A percentile compares a stretch with the other conserved stretches of the same genome.
phyloP scores from a whole-genome alignment of 2,113 vertebrate species.

The Vombatus ursinus region DNA sequence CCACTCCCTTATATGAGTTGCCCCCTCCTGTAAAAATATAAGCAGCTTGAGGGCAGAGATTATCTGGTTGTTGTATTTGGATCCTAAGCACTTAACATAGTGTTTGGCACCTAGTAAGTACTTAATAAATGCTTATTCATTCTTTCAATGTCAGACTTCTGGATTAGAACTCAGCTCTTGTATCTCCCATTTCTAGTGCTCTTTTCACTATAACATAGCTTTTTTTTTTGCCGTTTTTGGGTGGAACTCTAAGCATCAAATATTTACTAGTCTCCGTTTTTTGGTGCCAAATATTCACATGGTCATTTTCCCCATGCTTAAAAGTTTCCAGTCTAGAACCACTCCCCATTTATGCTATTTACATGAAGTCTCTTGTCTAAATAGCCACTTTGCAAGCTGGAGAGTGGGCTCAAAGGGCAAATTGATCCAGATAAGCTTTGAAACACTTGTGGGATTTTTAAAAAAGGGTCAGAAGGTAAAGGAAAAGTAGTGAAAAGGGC shows the following conservation, averaged over 20 bases:
- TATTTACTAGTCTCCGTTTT: conserved; percentile 17
- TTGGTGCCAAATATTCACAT: not conserved
- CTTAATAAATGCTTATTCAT: not conserved
- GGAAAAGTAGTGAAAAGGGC: not conserved
- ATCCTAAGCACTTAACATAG: no score
- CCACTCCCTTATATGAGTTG: no score
- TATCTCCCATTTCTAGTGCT: not conserved
- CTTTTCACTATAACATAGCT: not conserved
- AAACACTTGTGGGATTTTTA: not conserved
- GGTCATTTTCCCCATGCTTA: not conserved
- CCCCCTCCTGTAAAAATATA: no score
- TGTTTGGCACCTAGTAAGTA: not conserved
- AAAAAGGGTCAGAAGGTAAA: not conserved
- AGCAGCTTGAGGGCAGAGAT: no score
- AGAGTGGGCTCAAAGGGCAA: not conserved
- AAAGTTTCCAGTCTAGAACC: not conserved
- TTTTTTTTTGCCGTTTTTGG: not conserved
- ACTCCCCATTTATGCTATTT: not conserved
- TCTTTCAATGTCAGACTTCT: not conserved
- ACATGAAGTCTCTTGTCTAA: not conserved
- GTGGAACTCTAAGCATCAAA: not conserved
- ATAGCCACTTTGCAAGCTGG: not conserved
- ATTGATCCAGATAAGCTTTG: not conserved
- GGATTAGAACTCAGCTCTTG: not conserved
- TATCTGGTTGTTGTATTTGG: no score